Conservation (phyloP, 2,797 vertebrate species). For the Perdix hodgsoniae region DNA sequence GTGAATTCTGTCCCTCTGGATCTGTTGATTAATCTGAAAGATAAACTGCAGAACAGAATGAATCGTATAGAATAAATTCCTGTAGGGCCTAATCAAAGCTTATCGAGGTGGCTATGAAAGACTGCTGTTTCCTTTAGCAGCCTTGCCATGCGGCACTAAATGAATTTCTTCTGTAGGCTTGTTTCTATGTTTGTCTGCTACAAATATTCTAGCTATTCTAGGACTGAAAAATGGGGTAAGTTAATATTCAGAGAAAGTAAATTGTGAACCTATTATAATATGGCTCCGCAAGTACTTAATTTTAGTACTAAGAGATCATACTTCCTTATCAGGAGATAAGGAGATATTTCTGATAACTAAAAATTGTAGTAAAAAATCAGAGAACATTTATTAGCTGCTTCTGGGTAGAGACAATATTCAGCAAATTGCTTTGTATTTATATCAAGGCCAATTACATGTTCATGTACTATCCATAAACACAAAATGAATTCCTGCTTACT, state of each 20-base stretch:
- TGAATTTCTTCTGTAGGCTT: background rate
- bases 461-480: background rate
- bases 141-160: background rate
- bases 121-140: background rate
- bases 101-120: background rate
- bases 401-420: background rate
- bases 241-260: background rate
- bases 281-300: background rate
- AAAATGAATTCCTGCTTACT: background rate
- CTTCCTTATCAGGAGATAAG: background rate
- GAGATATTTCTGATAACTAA: background rate
- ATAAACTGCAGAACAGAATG: constrained; percentile 14
- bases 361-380: background rate
- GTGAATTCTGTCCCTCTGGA: constrained; percentile 6
- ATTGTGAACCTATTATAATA: background rate
- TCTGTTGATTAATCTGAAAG: constrained; percentile 14
- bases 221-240: background rate
- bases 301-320: background rate
- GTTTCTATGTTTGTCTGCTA: background rate
- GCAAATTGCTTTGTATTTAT: background rate
- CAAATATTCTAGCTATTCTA: background rate
- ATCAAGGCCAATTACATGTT: background rate
- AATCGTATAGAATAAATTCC: background rate
- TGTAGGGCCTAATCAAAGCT: background rate
- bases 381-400: background rate